Percentiles rank a stretch among this genome's conserved stretches.
phyloP scores from a whole-genome alignment of 2,888 invertebrate species.

The Acanthococcus lagerstroemiae region DNA sequence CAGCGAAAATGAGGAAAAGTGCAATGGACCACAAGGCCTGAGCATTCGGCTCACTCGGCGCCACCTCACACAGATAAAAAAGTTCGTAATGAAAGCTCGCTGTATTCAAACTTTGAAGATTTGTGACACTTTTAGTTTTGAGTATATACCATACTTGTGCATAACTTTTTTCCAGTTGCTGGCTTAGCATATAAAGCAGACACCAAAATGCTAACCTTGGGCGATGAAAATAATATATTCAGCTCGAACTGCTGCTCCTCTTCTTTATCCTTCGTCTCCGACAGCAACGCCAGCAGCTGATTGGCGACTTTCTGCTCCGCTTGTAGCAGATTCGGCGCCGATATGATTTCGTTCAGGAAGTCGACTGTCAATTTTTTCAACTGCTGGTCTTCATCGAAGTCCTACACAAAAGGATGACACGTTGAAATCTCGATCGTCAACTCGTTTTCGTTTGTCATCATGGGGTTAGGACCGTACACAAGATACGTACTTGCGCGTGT shows the following conservation, averaged over 20 bases:
- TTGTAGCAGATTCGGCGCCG: constrained; percentile 69
- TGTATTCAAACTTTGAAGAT: no score
- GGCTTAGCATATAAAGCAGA: constrained; percentile 17
- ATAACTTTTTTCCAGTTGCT: no score
- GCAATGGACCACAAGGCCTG: no score
- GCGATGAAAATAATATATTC: constrained; percentile 55
- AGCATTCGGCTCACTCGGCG: no score
- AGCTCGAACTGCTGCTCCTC: constrained; percentile 49
- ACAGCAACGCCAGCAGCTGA: constrained; percentile 65
- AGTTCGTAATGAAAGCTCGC: no score
- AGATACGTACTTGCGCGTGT: constrained; percentile 55
- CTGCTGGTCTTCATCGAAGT: constrained; percentile 67
- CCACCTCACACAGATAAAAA: no score
- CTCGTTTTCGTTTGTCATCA: neutral
- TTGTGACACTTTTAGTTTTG: no score
- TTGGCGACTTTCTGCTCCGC: constrained; percentile 83
- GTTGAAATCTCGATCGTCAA: neutral
- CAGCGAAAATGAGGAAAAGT: no score
- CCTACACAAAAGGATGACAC: constrained; percentile 42
- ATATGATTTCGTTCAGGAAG: constrained; percentile 78
- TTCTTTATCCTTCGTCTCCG: constrained; percentile 59
- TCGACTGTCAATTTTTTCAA: constrained; percentile 69
- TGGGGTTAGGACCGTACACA: neutral
- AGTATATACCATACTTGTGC: no score
- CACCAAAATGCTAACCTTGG: constrained; percentile 58